Conservation (phyloP, 2,888 invertebrate species). For the Lepetodrilus schrolli region DNA sequence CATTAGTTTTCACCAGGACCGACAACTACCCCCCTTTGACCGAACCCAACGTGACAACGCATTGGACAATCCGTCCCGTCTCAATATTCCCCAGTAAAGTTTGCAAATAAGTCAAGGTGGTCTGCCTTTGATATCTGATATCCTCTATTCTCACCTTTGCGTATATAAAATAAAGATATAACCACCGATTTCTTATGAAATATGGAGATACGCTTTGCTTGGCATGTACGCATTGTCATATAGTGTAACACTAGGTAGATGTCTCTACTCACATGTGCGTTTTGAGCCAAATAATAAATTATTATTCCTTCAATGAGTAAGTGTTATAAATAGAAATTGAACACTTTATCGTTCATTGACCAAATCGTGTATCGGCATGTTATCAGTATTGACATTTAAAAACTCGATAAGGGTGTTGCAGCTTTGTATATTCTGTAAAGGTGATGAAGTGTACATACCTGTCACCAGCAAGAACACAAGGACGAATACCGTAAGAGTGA, state of each 20-base stretch:
- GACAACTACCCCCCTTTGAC: not conserved
- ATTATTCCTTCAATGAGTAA: not conserved
- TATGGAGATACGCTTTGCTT: too few relatives aligned
- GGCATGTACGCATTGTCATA: too few relatives aligned
- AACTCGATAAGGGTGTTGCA: not conserved
- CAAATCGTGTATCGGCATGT: not conserved
- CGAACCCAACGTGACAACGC: not conserved
- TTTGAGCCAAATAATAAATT: too few relatives aligned
- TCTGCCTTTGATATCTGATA: too few relatives aligned
- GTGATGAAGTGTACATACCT: not conserved
- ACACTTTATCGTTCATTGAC: not conserved
- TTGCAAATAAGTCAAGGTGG: not conserved
- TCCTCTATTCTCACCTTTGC: too few relatives aligned
- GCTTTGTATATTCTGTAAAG: not conserved
- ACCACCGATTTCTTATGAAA: too few relatives aligned
- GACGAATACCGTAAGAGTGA: not conserved
- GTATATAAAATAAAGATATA: not conserved
- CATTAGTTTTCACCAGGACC: not conserved
- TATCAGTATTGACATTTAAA: not conserved
- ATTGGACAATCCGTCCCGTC: not conserved
- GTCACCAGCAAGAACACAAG: not conserved
- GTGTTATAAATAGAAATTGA: conserved; percentile 5
- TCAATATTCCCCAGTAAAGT: not conserved
- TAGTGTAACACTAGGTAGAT: too few relatives aligned
- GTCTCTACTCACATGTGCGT: too few relatives aligned